phyloP scores from a whole-genome alignment of 1,140 invertebrate genomes.

The Heliconius nattereri region DNA sequence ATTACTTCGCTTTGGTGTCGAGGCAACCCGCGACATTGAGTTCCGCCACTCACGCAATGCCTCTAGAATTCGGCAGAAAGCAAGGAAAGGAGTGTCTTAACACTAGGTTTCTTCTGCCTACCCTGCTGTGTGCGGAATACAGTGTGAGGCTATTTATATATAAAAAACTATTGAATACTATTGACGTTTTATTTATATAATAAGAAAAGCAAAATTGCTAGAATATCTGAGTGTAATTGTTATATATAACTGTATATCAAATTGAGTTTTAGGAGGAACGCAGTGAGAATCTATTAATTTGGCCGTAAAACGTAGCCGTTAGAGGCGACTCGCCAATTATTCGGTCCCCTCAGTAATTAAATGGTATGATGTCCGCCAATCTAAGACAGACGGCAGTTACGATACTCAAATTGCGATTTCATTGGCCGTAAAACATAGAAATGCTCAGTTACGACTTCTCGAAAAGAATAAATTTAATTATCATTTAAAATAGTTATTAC shows the following conservation, averaged over 20 bases:
- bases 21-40: no score
- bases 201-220: neutral
- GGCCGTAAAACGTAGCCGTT: constrained; percentile 70
- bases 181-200: neutral
- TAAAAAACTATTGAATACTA: neutral
- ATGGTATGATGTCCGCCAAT: constrained; percentile 75
- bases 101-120: no score
- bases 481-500: neutral
- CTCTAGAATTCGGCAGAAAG: no score
- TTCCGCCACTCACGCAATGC: no score
- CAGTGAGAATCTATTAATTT: constrained; percentile 76
- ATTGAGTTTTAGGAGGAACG: constrained; percentile 60
- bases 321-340: constrained; percentile 75
- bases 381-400: constrained; percentile 75
- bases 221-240: neutral
- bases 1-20: no score
- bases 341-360: constrained; percentile 75
- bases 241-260: constrained; percentile 39
- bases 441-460: constrained; percentile 49
- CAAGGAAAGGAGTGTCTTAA: no score
- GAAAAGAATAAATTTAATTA: constrained; percentile 40
- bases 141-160: no score
- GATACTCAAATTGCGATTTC: constrained; percentile 72
- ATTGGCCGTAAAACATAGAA: constrained; percentile 67
- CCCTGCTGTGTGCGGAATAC: no score